Conservation (phyloP, 2,888 invertebrate species). For the Octonoba sinensis region DNA sequence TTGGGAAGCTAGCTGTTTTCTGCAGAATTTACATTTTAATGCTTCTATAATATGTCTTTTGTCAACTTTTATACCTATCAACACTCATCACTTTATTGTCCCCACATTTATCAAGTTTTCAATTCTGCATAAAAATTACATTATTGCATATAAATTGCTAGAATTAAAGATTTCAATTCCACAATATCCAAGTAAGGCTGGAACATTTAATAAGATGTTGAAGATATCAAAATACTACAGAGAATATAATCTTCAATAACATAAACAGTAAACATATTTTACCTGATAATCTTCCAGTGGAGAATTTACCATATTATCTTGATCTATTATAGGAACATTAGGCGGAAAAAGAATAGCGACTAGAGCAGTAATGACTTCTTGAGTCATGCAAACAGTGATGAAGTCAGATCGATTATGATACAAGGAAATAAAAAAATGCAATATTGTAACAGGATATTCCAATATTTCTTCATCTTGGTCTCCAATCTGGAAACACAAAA, state of each 20-base stretch:
- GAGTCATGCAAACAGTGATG: slow-evolving; percentile 90
- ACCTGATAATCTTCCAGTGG: slow-evolving; percentile 73
- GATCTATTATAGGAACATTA: slow-evolving; percentile 67
- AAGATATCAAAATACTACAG: background rate
- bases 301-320: slow-evolving; percentile 70
- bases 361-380: slow-evolving; percentile 88
- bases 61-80: too few relatives aligned
- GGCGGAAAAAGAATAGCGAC: slow-evolving; percentile 87
- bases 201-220: too few relatives aligned
- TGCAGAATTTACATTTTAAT: too few relatives aligned
- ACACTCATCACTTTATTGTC: too few relatives aligned
- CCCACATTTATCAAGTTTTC: too few relatives aligned
- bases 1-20: too few relatives aligned
- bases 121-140: too few relatives aligned
- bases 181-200: too few relatives aligned
- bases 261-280: slow-evolving; percentile 46
- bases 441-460: slow-evolving; percentile 73
- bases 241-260: background rate
- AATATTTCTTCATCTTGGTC: slow-evolving; percentile 61
- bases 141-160: too few relatives aligned
- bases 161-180: too few relatives aligned
- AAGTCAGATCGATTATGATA: slow-evolving; percentile 96
- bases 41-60: too few relatives aligned
- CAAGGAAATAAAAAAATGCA: slow-evolving; percentile 89
- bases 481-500: slow-evolving; percentile 19